Percentiles rank a stretch among this genome's conserved stretches.
Conservation (phyloP, 2,888 invertebrate species). For the Nomada flava region DNA sequence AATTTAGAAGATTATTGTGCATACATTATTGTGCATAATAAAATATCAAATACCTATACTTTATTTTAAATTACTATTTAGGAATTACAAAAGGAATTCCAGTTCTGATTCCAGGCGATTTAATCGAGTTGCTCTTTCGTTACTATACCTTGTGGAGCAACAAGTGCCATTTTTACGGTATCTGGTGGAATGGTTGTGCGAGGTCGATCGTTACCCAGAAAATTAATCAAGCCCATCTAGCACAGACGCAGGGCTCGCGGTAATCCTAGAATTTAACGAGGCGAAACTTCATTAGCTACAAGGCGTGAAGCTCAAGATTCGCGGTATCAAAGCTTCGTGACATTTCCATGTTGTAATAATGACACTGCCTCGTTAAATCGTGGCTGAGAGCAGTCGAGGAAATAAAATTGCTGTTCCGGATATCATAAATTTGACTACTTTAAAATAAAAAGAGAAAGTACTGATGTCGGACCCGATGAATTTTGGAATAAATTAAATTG, state of each 20-base stretch:
- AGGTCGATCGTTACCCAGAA: conserved; percentile 65
- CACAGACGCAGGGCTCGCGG: conserved; percentile 46
- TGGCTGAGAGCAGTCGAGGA: neutral
- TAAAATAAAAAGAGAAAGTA: neutral
- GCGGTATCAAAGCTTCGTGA: conserved; percentile 7
- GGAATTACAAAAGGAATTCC: neutral
- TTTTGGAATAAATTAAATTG: neutral
- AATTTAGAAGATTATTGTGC: too few relatives aligned
- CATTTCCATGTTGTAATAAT: conserved; percentile 32
- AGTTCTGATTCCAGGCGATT: neutral
- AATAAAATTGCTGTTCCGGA: neutral
- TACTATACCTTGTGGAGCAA: conserved; percentile 45
- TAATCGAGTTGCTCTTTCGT: conserved; percentile 3
- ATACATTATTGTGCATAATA: too few relatives aligned
- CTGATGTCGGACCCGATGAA: neutral
- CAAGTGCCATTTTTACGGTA: conserved; percentile 66
- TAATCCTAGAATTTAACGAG: conserved; percentile 71
- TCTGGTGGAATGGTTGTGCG: conserved; percentile 49
- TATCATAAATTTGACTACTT: neutral
- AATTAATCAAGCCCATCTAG: conserved; percentile 69
- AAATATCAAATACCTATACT: too few relatives aligned
- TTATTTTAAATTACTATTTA: too few relatives aligned
- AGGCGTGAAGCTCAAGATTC: conserved; percentile 64
- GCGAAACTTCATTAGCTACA: conserved; percentile 73
- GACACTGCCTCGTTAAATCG: conserved; percentile 23